A percentile compares a stretch with the other conserved stretches of the same genome.
Conservation (phyloP, 2,888 invertebrate species). For the Saturnia japonica region DNA sequence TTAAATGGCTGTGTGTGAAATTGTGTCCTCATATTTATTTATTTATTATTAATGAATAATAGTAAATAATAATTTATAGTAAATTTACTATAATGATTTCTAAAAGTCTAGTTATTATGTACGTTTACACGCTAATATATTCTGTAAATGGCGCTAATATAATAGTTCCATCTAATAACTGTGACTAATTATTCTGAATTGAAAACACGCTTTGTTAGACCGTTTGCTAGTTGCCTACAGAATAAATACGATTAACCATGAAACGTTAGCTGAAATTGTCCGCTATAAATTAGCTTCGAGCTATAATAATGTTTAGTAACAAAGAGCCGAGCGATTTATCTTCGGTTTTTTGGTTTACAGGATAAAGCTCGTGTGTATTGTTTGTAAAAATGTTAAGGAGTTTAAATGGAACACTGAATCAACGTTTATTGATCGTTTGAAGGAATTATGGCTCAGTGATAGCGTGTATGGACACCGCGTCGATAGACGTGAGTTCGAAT, state of each 20-base stretch:
- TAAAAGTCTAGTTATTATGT: neutral
- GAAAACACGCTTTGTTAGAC: constrained; percentile 14
- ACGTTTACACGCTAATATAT: neutral
- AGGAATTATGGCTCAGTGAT: too few relatives aligned
- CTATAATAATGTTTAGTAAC: constrained; percentile 7
- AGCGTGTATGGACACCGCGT: too few relatives aligned
- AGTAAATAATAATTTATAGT: too few relatives aligned
- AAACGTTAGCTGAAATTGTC: constrained; percentile 21
- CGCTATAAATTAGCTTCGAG: constrained; percentile 20
- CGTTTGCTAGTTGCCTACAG: neutral
- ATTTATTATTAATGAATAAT: too few relatives aligned
- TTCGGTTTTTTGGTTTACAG: neutral
- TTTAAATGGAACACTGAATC: neutral
- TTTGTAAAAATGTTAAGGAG: neutral
- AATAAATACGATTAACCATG: constrained; percentile 24
- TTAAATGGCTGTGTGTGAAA: too few relatives aligned
- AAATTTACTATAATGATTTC: too few relatives aligned
- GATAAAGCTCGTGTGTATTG: neutral
- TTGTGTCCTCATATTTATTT: too few relatives aligned
- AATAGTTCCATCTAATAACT: neutral
- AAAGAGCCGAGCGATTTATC: neutral
- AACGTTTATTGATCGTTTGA: too few relatives aligned
- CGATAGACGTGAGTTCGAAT: too few relatives aligned
- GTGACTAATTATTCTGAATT: constrained; percentile 9
- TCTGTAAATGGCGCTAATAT: neutral